Conservation (phyloP, 2,113 vertebrate species). For the Amphiprion ocellaris region DNA sequence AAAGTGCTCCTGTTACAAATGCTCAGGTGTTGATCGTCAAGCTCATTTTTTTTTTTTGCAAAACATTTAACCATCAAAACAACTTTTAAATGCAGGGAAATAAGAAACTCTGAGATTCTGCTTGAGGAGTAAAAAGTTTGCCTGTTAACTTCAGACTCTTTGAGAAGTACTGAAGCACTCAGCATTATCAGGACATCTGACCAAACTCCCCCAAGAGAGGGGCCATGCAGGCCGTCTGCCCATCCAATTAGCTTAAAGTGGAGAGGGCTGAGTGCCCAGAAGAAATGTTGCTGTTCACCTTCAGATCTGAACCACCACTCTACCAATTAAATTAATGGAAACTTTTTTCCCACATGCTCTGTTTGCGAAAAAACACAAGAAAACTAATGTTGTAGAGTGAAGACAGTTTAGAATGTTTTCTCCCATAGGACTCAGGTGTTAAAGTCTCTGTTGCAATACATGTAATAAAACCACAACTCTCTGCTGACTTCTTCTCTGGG, state of each 20-base stretch:
- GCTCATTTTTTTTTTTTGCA: neutral
- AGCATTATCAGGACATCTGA: constrained; percentile 50
- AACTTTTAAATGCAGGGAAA: constrained; percentile 8
- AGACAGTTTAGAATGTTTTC: neutral
- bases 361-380: constrained; percentile 18
- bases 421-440: neutral
- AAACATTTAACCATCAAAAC: constrained; percentile 27
- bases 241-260: constrained; percentile 64
- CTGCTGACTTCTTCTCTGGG: constrained; percentile 30
- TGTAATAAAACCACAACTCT: constrained; percentile 1
- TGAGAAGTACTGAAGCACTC: constrained; percentile 1
- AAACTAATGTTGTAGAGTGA: neutral
- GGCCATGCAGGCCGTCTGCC: constrained; percentile 18
- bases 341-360: neutral
- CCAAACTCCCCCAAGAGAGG: constrained; percentile 48
- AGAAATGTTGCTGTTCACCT: constrained; percentile 43
- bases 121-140: constrained; percentile 34
- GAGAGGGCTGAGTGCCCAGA: constrained; percentile 40
- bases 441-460: neutral
- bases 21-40: neutral
- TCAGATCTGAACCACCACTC: constrained; percentile 23
- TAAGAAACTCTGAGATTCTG: neutral
- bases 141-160: constrained; percentile 25
- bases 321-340: constrained; percentile 37
- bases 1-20: constrained; percentile 56